Base-by-base conservation (phyloP, 2,797 vertebrate genomes). In the Gastrophryne carolinensis region DNA sequence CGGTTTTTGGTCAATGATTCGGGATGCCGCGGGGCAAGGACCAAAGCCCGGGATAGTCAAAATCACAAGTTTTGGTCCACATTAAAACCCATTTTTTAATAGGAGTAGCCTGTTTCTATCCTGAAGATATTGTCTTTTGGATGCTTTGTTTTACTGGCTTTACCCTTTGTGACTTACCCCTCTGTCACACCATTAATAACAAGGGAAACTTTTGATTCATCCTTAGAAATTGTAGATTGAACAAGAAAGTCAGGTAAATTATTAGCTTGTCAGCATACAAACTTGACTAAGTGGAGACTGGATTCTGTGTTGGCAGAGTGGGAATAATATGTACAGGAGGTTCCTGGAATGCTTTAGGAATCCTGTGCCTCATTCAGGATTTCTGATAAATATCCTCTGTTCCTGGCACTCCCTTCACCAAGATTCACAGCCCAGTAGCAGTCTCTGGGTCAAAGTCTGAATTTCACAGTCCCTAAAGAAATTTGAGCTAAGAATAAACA, bases 381-480 rank as follows among this genome's bases (percentile, higher is more conserved):
- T 21, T 13, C 47, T 50, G 63, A 66, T 23, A 66, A 66, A 15
- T 12, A 11, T 52, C 17, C 12, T 34, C 63, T 66, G 29, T 65
- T 49, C 49, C 27, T 19, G 12, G 17, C 63, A 35, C 47, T 24
- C 63, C 47, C 29, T 66, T 12, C 21, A 12, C 12, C 19, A 50
- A 29, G 63, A 52, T n/a, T 35, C 47, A 32, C 19, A 66, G 47
- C 4, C 29, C 34, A 2, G 17, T 27, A 41, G 13, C 39, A 44
- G n/a, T 13, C 4, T 63, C 4, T 26, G 63, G 63, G 44, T 66
- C 47, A 66, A 66, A 52, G 63, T 66, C 63, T 66, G 44, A 23
- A 47, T 66, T 66, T 66, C 47, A 26, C 29, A 34, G 34, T 65
- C 19, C 27, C 29, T 29, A 7, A 17, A 44, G 19, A 50, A 24